Evolutionary conservation across 1,140 invertebrate species (phyloP).

Genomic region (Eumeta japonica): DNA sequence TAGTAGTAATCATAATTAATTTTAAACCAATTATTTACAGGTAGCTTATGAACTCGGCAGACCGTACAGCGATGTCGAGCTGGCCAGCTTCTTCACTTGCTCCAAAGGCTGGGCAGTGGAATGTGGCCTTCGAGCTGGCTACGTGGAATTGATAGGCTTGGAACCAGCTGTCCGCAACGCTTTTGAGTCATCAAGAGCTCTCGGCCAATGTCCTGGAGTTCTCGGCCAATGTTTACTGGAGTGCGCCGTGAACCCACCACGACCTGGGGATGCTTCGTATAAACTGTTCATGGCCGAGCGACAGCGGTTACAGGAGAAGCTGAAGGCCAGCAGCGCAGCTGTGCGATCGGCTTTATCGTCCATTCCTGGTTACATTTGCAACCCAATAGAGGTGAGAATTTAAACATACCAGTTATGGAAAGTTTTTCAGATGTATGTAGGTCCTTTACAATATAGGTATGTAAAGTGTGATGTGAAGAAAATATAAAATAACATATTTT

Average conservation of each 20-base stretch:
- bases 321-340: slow-evolving; percentile 17
- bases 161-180: slow-evolving; percentile 77
- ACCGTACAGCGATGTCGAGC: slow-evolving; percentile 80
- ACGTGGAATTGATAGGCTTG: slow-evolving; percentile 85
- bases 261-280: slow-evolving; percentile 22
- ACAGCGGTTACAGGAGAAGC: slow-evolving; percentile 10
- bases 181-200: slow-evolving; percentile 86
- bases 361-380: slow-evolving; percentile 28
- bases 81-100: slow-evolving; percentile 91
- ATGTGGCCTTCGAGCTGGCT: slow-evolving; percentile 93
- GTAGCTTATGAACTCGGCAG: slow-evolving; percentile 84
- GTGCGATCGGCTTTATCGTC: slow-evolving; percentile 20
- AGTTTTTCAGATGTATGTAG: too few relatives aligned
- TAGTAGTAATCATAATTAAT: too few relatives aligned
- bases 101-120: slow-evolving; percentile 92
- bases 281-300: slow-evolving; percentile 17
- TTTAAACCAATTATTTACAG: too few relatives aligned
- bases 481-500: too few relatives aligned
- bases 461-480: too few relatives aligned
- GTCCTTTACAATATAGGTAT: too few relatives aligned
- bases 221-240: slow-evolving; percentile 80
- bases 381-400: slow-evolving; percentile 26
- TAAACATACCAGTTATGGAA: too few relatives aligned
- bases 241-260: slow-evolving; percentile 55
- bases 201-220: slow-evolving; percentile 89